A percentile compares a stretch with the other conserved stretches of the same genome.
Evolutionary conservation across 2,888 invertebrate species (phyloP).

Genomic region (Lasioglossum leucozonium): DNA sequence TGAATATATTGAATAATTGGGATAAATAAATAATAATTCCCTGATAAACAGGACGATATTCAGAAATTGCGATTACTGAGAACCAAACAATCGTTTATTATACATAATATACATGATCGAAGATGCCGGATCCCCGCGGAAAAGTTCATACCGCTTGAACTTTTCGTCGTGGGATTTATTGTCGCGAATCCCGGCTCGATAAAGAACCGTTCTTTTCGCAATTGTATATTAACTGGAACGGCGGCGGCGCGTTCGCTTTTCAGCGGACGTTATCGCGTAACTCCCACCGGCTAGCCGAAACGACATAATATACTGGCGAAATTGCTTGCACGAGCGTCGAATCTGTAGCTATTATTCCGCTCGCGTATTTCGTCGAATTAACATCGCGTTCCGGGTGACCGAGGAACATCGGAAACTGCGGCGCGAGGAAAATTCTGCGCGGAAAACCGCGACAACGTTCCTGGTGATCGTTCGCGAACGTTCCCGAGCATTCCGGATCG

Average conservation of each 20-base stretch:
- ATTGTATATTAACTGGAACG: constrained; percentile 23
- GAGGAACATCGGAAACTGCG: neutral
- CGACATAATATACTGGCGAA: constrained; percentile 19
- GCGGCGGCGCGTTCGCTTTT: constrained; percentile 2
- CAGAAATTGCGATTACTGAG: too few species aligned
- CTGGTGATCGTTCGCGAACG: neutral
- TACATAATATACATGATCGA: neutral
- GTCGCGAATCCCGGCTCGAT: neutral
- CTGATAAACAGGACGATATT: too few species aligned
- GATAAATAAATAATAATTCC: too few species aligned
- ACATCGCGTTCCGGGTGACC: constrained; percentile 6
- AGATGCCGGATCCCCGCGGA: neutral
- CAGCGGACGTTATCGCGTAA: constrained; percentile 17
- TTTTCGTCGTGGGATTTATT: constrained; percentile 23
- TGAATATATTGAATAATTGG: too few species aligned
- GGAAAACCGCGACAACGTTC: neutral
- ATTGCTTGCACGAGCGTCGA: constrained; percentile 16
- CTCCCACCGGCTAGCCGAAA: constrained; percentile 11
- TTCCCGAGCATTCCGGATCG: neutral
- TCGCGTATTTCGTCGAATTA: neutral
- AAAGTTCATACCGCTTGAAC: neutral
- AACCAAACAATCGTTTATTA: too few species aligned
- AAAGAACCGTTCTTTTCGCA: neutral
- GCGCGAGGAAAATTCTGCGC: neutral
- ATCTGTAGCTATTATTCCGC: constrained; percentile 19